Evolutionary conservation across 2,113 vertebrate species (phyloP), one percentile per base, ranked within the genome.

Genomic region (Syngnathoides biaculeatus): DNA sequence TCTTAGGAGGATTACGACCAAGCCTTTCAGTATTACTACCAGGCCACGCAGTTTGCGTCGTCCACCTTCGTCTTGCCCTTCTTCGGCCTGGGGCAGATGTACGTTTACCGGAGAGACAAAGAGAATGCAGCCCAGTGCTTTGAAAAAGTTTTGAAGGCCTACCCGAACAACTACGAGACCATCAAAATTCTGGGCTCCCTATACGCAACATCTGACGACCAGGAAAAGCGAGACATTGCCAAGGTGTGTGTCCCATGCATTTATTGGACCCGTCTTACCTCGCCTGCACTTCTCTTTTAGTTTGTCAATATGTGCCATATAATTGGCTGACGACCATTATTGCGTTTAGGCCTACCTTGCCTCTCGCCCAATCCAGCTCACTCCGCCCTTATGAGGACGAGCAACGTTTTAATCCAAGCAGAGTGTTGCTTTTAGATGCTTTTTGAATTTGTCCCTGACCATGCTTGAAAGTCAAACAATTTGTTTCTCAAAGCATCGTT

Each of bases 181-280:
- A 99, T 99, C 97, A 99, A 99, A 84, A 99, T 99, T 83, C 94
- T 99, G 65, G 97, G 97, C 5, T 99, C 97, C 14, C 94, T 98
- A 15, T 98, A 99, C 65, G 97, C 97, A 8, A 94, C 96, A 19
- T 98, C 95, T 39, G 96, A 99, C 68, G 97, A 99, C 84, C 97
- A 99, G 85, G 96, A 99, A 79, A 99, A 99, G 87, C 88, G 97
- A 84, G 96, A 99, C 79, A 95, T 96, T 67, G 96, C 97, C 0
- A 99, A 98, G 92, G 97, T 98, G 85, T 20, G 86, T 63, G 30
- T 47, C 8, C 5, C 58, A 39, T 59, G 7, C 55, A 30, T 57
- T 57, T 57, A 15, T 30, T 26, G 11, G 22, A 12, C 24, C 55
- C 19, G 53, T 56, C 12, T 47, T 47, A 15, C 17, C 30, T 7